These are phyloP conservation scores for Amphiduros pacificus DNA, from an alignment of 2,888 invertebrate genomes.

Conservation along the genomic window DNA sequence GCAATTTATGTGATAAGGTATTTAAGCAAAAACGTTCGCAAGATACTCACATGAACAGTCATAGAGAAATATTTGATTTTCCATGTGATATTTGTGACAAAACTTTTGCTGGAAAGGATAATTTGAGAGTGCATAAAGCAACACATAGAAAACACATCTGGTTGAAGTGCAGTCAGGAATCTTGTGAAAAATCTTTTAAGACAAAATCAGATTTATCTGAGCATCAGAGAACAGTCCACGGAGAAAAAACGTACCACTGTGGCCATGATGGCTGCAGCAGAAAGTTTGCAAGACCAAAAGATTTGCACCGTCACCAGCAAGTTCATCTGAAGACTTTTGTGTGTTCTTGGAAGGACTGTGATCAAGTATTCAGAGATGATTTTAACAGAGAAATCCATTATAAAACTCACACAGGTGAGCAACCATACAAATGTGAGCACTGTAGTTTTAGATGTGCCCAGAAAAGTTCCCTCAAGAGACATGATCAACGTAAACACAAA, in stretches of 20 bases:
- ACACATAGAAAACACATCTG: background rate
- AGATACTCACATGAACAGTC: background rate
- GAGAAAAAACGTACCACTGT: background rate
- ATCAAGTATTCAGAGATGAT: background rate
- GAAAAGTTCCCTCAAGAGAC: too few relatives aligned
- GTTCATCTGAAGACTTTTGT: background rate
- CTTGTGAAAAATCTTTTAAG: background rate
- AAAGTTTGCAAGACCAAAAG: background rate
- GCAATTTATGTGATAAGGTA: background rate
- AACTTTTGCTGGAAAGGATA: background rate
- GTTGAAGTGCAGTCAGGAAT: background rate
- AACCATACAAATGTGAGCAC: too few relatives aligned
- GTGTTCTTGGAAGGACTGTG: background rate
- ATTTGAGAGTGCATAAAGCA: background rate
- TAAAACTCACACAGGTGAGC: background rate
- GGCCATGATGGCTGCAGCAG: background rate
- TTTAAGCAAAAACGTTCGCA: constrained; percentile 8
- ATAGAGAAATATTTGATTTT: background rate
- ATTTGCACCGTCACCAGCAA: background rate
- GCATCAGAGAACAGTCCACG: constrained; percentile 1
- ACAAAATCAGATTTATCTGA: background rate
- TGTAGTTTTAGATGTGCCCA: too few relatives aligned
- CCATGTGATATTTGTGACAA: background rate
- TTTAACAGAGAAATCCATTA: background rate
- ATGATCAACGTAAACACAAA: too few relatives aligned